phyloP scores from a whole-genome alignment of 2,888 invertebrate species.

The Cheilosia vulpina region DNA sequence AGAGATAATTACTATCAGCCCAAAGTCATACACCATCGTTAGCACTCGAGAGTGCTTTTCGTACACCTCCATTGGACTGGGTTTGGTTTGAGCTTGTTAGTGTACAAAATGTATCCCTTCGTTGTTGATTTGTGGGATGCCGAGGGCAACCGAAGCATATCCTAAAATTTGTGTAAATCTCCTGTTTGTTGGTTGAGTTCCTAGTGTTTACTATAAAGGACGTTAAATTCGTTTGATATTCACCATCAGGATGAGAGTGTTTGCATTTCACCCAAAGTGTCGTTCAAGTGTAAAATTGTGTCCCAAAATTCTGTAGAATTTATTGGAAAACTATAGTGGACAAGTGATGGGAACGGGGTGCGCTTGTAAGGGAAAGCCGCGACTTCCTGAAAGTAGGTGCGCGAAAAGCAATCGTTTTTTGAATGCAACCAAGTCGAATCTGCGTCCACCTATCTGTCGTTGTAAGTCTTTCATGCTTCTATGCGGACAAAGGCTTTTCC shows the following conservation, averaged over 20 bases:
- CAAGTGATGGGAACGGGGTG: not conserved
- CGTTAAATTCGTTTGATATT: too few relatives aligned
- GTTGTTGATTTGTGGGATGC: not conserved
- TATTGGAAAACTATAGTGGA: not conserved
- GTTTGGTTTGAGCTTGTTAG: not conserved
- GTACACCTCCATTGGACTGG: not conserved
- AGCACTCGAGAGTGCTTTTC: not conserved
- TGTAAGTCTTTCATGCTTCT: too few relatives aligned
- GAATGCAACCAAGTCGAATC: too few relatives aligned
- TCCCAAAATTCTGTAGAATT: too few relatives aligned
- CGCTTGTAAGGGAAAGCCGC: not conserved
- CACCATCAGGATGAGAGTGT: not conserved
- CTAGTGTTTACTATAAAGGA: too few relatives aligned
- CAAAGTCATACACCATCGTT: slow-evolving; percentile 1
- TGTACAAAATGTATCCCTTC: not conserved
- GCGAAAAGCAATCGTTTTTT: not conserved
- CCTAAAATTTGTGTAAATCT: not conserved
- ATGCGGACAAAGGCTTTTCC: too few relatives aligned
- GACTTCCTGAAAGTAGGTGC: not conserved
- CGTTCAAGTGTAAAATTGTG: not conserved
- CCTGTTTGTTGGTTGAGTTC: too few relatives aligned
- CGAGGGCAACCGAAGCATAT: not conserved
- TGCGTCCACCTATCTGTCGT: too few relatives aligned
- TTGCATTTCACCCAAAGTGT: not conserved
- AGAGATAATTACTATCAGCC: slow-evolving; percentile 38